phyloP scores from a whole-genome alignment of 2,113 vertebrate species.

The Recurvirostra avosetta region DNA sequence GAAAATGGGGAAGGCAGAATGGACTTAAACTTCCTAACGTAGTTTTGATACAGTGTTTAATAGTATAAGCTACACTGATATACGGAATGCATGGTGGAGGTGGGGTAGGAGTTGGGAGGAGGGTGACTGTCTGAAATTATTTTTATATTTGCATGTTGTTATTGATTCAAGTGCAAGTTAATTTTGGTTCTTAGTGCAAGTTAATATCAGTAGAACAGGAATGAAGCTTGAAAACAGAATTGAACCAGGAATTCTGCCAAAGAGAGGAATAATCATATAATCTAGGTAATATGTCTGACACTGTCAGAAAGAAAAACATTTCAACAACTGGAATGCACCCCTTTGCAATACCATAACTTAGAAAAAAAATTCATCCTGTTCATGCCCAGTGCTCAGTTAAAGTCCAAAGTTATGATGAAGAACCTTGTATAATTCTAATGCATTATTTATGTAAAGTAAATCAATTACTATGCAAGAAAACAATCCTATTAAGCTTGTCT shows the following conservation, averaged over 20 bases:
- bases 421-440: not conserved
- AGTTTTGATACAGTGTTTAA: not conserved
- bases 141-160: not conserved
- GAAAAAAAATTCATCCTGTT: not conserved
- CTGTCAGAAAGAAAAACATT: not conserved
- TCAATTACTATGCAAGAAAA: not conserved
- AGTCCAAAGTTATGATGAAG: not conserved
- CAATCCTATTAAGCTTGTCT: not conserved
- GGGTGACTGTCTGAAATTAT: not conserved
- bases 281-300: not conserved
- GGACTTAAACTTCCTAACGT: not conserved
- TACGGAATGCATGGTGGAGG: not conserved
- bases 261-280: not conserved
- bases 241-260: not conserved
- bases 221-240: not conserved
- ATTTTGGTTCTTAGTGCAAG: not conserved
- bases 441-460: not conserved
- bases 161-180: not conserved
- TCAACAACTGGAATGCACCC: not conserved
- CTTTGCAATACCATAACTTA: not conserved
- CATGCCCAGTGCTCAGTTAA: not conserved
- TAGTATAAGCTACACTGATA: not conserved
- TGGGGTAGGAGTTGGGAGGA: not conserved
- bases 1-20: not conserved
- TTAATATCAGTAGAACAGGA: not conserved